Conservation (phyloP, 2,113 vertebrate species). For the Gasterosteus aculeatus region DNA sequence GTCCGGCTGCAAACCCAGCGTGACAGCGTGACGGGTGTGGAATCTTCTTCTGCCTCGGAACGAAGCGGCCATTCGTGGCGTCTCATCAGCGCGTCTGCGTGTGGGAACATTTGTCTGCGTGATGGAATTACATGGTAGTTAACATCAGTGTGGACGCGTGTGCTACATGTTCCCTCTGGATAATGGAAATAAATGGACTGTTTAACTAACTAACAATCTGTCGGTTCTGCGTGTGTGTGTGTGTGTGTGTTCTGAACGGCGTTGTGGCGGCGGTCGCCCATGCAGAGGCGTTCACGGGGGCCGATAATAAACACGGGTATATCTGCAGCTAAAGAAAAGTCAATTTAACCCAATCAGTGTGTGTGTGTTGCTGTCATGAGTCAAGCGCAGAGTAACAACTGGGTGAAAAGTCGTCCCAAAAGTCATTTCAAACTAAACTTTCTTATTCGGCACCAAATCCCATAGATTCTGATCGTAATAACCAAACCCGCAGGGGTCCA, state of each 20-base stretch:
- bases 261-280: too few species aligned
- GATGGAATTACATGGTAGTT: constrained; percentile 23
- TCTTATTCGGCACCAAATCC: constrained; percentile 21
- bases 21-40: constrained; percentile 27
- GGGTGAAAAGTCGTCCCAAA: constrained; percentile 49
- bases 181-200: constrained; percentile 1
- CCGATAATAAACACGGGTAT: constrained; percentile 64
- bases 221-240: constrained; percentile 13
- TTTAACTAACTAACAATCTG: constrained; percentile 7
- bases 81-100: constrained; percentile 2
- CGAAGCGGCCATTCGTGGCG: not conserved
- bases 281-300: not conserved
- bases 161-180: constrained; percentile 8
- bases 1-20: not conserved
- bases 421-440: constrained; percentile 43
- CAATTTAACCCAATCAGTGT: constrained; percentile 56
- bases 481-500: constrained; percentile 27
- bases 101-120: not conserved
- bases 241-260: constrained; percentile 26
- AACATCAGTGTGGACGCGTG: constrained; percentile 1
- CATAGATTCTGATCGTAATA: not conserved
- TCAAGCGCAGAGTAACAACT: constrained; percentile 14
- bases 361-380: constrained; percentile 15
- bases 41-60: constrained; percentile 22
- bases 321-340: constrained; percentile 70